Base-by-base conservation (phyloP, 2,888 invertebrate genomes). In the Caenorhabditis sp. region DNA sequence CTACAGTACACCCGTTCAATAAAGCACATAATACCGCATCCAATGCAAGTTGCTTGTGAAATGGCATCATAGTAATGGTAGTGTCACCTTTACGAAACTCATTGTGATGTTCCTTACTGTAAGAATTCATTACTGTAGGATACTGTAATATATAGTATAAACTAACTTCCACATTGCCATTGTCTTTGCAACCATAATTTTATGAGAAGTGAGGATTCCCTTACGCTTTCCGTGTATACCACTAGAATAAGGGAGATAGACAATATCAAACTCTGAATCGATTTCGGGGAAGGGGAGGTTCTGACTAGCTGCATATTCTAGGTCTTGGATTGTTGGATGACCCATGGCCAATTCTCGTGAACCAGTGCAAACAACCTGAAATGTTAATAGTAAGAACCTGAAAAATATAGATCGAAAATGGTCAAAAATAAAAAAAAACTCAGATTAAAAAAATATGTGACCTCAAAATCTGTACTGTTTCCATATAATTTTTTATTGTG, bases 181-280 rank as follows among this genome's bases (percentile, higher is more conserved):
- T 1, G 69, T 74, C 27, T 74, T 74, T 0, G 69, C 66, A 0
- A 74, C 66, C 74, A 74, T 74, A 12, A 69, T 54, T n/a, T 43
- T 27, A 36, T 74, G 74, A 17, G 74, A 66, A 1, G 74, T 74
- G 17, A 70, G 58, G 25, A 74, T 69, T 36, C 70, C 73, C 50
- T 77, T 77, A 27, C 71, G 27, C 17, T 67, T 68, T 58, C 77
- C 77, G 14, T 77, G 77, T 57, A 77, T 77, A 12, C 77, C 77
- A 49, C 74, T 74, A 14, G 70, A 71, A 54, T 71, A 77, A 0
- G 77, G 77, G 0, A 77, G 56, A 56, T 71, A 74, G 1, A 74
- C 77, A 38, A 74, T 69, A 57, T 77, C 77, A 10, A 50, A 59
- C 23, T 74, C 73, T n/a, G 77, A 74, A 54, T 68, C 59, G n/a